Evolutionary conservation across 2,797 vertebrate species (phyloP), one percentile per base, ranked within the genome.

Genomic region (Fringilla coelebs): DNA sequence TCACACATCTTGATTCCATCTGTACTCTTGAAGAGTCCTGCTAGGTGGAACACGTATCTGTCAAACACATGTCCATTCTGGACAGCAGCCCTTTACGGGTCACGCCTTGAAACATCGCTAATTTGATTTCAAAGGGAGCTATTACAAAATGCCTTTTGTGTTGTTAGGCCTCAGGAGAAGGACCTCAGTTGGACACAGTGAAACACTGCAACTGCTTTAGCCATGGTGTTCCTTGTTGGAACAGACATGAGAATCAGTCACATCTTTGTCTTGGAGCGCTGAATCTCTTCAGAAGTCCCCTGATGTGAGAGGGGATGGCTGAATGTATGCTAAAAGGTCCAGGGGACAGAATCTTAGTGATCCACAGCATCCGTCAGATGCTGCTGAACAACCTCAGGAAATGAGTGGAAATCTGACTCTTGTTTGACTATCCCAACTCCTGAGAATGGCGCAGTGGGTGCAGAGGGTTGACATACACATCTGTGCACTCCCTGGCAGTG

Each of bases 1-100:
- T 94, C 96, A 55, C 93, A 97, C 96, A 97, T 97, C 96, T 97
- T 96, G 96, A 94, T 94, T 89, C 96, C 96, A 97, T 96, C 93
- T 97, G 96, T 77, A 88, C 32, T 66, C 90, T 78, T 66, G 88
- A 94, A 90, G 96, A 96, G 76, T 86, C 48, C 55, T 0, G 12
- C 89, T 94, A 89, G 96, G 95, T 96, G 84, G 93, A 94, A 94
- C 91, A 70, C 77, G 88, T 95, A 41, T 96, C 94, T 97, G 96
- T 96, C 94, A 96, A 92, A 92, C 96, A 96, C 93, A 94, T 94
- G 95, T 88, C 89, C 81, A n/a, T 72, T 91, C 81, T 90, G 91
- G 85, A 92, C 94, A 93, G 93, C 92, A 93, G 78, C 90, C 87
- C 67, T 97, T 97, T 91, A 96, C 68, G 94, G 96, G 96, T 97